phyloP scores from a whole-genome alignment of 2,797 vertebrate species.

The Halcyon chelicuti region DNA sequence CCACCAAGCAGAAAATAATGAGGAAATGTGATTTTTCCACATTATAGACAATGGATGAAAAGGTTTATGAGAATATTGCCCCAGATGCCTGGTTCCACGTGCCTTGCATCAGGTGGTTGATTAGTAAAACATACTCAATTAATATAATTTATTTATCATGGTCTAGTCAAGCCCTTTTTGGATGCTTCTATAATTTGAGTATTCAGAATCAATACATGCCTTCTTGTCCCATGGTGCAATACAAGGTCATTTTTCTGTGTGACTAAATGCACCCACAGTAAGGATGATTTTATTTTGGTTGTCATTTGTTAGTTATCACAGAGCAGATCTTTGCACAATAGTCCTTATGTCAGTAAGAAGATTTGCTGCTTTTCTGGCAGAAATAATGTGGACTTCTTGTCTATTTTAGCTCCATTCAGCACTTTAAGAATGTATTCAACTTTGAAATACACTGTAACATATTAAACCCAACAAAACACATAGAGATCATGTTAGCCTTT shows the following conservation, averaged over 20 bases:
- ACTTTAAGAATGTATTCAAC: background rate
- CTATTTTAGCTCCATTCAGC: background rate
- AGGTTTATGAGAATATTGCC: background rate
- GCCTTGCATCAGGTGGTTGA: background rate
- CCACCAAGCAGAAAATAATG: background rate
- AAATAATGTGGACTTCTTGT: background rate
- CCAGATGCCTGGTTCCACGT: background rate
- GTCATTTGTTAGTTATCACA: background rate
- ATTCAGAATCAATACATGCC: background rate
- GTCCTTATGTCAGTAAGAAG: background rate
- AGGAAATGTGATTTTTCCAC: background rate
- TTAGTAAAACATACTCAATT: background rate
- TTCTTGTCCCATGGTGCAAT: slow-evolving; percentile 15
- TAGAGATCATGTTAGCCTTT: background rate
- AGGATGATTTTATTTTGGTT: slow-evolving; percentile 29
- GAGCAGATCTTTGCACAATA: slow-evolving; percentile 7
- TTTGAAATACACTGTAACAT: background rate
- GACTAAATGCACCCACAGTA: background rate
- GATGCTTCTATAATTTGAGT: background rate
- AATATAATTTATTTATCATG: background rate
- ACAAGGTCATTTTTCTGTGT: slow-evolving; percentile 45
- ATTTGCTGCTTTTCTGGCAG: background rate
- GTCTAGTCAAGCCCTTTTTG: background rate
- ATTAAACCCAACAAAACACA: background rate
- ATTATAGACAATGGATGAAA: background rate